A percentile compares a stretch with the other conserved stretches of the same genome.
Evolutionary conservation across 1,140 invertebrate species (phyloP).

Genomic region (Aricia agestis): DNA sequence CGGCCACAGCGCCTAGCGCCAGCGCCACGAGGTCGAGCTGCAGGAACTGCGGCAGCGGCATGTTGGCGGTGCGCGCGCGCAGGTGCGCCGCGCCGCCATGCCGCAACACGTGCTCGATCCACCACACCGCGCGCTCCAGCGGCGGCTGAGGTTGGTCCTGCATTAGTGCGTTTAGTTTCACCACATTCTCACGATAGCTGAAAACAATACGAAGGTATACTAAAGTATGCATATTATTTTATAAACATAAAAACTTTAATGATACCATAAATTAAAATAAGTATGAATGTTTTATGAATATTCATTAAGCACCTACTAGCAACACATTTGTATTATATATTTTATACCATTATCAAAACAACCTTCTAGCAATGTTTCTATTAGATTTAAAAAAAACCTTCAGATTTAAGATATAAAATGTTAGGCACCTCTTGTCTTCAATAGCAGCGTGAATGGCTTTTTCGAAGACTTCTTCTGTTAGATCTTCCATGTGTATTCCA

Average conservation of each 20-base stretch:
- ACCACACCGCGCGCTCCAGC: conserved; percentile 46
- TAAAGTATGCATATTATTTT: too few relatives aligned
- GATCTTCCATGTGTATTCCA: conserved; percentile 35
- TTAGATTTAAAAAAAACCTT: too few relatives aligned
- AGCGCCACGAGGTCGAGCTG: not conserved
- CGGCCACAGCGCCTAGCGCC: not conserved
- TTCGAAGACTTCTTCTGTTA: conserved; percentile 40
- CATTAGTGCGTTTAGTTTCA: conserved; percentile 35
- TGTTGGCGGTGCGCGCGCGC: conserved; percentile 27
- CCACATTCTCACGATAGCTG: conserved; percentile 32
- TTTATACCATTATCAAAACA: too few relatives aligned
- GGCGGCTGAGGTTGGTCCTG: conserved; percentile 71
- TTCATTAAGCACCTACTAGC: too few relatives aligned
- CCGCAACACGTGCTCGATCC: conserved; percentile 60
- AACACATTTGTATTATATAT: too few relatives aligned
- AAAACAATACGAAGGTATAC: not conserved
- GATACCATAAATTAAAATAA: too few relatives aligned
- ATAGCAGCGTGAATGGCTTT: conserved; percentile 34
- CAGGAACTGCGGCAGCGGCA: conserved; percentile 13
- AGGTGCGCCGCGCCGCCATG: conserved; percentile 72
- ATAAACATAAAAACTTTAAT: too few relatives aligned
- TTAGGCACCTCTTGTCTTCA: conserved; percentile 27
- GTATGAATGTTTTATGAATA: too few relatives aligned
- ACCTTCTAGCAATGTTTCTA: too few relatives aligned
- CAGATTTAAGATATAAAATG: too few relatives aligned